Evolutionary conservation across 23 tunicate species (phyloP).

Genomic region (Aplidium turbinatum): DNA sequence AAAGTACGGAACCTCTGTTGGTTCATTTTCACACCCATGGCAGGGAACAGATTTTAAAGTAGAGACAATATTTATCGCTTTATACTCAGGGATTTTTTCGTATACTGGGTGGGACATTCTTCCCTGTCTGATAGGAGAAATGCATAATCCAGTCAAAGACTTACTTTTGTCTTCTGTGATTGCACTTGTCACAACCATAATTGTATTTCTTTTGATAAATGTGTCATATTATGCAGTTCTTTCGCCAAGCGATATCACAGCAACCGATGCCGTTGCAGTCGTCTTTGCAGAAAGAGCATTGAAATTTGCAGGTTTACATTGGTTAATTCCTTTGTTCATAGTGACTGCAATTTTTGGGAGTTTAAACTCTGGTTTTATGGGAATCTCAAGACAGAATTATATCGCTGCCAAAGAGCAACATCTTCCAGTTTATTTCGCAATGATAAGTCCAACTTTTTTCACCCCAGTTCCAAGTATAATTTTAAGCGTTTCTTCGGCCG

Average conservation of each 20-base stretch:
- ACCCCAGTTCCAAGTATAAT: constrained; percentile 81
- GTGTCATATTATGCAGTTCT: constrained; percentile 72
- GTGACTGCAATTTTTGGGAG: constrained; percentile 88
- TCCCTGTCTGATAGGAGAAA: constrained; percentile 75
- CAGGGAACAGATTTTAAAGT: constrained; percentile 33
- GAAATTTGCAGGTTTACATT: constrained; percentile 20
- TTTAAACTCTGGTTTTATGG: constrained; percentile 69
- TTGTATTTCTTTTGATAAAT: constrained; percentile 56
- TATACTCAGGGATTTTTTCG: constrained; percentile 68
- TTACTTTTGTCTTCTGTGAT: constrained; percentile 60
- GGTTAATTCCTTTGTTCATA: constrained; percentile 67
- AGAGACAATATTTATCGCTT: constrained; percentile 52
- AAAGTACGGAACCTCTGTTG: constrained; percentile 24
- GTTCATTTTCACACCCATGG: constrained; percentile 61
- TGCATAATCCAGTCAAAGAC: constrained; percentile 68
- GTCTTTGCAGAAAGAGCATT: constrained; percentile 60
- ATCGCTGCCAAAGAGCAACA: constrained; percentile 78
- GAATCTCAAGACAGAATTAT: constrained; percentile 58
- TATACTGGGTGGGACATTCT: constrained; percentile 90
- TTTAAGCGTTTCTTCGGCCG: constrained; percentile 40
- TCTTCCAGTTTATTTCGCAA: constrained; percentile 73
- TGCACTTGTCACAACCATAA: constrained; percentile 52
- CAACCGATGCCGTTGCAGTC: constrained; percentile 69
- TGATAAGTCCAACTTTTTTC: constrained; percentile 55
- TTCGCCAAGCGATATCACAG: constrained; percentile 52